Base-by-base conservation (phyloP, 2,113 vertebrate genomes). In the Syngnathus typhle region DNA sequence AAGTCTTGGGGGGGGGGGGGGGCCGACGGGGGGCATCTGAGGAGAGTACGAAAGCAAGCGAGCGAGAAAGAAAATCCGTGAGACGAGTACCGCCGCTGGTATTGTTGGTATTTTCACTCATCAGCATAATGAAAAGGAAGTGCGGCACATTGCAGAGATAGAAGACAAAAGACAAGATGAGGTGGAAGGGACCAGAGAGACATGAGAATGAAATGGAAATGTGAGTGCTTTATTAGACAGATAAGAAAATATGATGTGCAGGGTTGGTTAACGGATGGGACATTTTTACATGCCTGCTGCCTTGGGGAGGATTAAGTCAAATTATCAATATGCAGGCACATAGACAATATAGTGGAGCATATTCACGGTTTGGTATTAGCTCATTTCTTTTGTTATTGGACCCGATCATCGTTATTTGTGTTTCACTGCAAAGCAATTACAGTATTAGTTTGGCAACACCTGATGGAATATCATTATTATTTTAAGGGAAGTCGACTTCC, bases 111-210 rank as follows among this genome's bases (percentile, higher is more conserved):
- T 81, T 82, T 78, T 58, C 63, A 73, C 44, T 84, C 69, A 79
- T 87, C 80, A 79, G 78, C 77, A 68, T 76, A 70, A 80, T 69
- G 58, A 69, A 79, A 74, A 69, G 38, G 38, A 82, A 81, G 70
- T 75, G 71, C 71, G 80, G 73, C 68, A 74, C 72, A 82, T 80
- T 61, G 63, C 23, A 0, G 52, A 66, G 60, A 70, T 69, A 47
- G 69, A 73, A 81, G 38, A 74, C 67, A 77, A 63, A 63, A 77
- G 44, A 49, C 16, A 37, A 47, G 46, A 41, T 32, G 61, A 63
- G 69, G 58, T 2, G 46, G 65, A 74, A 21, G 19, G 19, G 18
- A 43, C 8, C 52, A 32, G 46, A 43, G 41, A 52, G 49, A 65
- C 49, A 7, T 55, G 60, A 32, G 47, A 61, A 27, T 23, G 23